Conservation (phyloP, 2,888 invertebrate species). For the Chirona hameri region DNA sequence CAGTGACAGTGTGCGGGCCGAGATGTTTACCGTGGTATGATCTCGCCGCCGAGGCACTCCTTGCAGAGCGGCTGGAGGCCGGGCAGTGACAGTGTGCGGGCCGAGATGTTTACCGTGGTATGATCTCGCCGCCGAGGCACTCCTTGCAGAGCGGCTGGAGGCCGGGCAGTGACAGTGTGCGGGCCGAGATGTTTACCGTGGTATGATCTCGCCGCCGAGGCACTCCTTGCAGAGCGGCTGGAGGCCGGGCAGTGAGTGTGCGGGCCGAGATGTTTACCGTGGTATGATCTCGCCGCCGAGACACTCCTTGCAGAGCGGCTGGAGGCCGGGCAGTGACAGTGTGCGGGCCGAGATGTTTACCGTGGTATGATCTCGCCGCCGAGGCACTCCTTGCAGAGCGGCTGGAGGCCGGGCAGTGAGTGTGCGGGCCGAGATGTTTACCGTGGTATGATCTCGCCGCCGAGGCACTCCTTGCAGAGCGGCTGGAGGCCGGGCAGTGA, state of each 20-base stretch:
- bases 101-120: constrained; percentile 76
- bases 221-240: constrained; percentile 79
- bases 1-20: constrained; percentile 76
- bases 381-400: constrained; percentile 79
- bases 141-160: constrained; percentile 79
- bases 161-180: constrained; percentile 75
- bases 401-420: constrained; percentile 75
- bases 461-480: constrained; percentile 79
- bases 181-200: constrained; percentile 90
- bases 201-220: constrained; percentile 68
- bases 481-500: constrained; percentile 73
- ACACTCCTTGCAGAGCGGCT: constrained; percentile 78
- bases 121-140: constrained; percentile 73
- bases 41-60: constrained; percentile 82
- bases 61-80: constrained; percentile 74
- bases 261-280: constrained; percentile 88
- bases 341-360: constrained; percentile 80
- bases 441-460: constrained; percentile 61
- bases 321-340: constrained; percentile 72
- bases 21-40: constrained; percentile 69
- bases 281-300: constrained; percentile 69
- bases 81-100: constrained; percentile 80
- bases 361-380: constrained; percentile 63
- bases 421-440: constrained; percentile 80
- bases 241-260: constrained; percentile 76